Percentiles rank a stretch among this genome's conserved stretches.
phyloP scores from a whole-genome alignment of 2,113 vertebrate species.

The Gyps fulvus region DNA sequence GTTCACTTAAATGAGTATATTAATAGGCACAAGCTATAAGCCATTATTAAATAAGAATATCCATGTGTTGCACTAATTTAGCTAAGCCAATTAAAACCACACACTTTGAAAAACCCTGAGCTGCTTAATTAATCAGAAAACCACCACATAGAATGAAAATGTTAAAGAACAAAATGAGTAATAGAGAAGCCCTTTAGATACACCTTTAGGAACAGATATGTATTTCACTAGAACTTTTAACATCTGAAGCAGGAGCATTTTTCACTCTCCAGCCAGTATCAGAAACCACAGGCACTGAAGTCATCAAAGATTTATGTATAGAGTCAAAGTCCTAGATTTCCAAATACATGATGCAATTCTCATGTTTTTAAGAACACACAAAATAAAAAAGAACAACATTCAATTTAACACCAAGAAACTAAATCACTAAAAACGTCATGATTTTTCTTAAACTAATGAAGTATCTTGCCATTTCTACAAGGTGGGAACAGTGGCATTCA shows the following conservation, averaged over 20 bases:
- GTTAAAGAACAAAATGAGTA: not conserved
- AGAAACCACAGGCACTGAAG: not conserved
- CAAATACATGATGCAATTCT: not conserved
- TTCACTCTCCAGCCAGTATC: not conserved
- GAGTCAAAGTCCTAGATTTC: not conserved
- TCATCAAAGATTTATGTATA: not conserved
- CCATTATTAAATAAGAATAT: conserved; percentile 2
- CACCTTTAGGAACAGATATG: too few species aligned
- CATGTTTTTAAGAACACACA: not conserved
- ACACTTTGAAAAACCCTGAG: not conserved
- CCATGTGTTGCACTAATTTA: not conserved
- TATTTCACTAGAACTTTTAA: not conserved
- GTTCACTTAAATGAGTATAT: not conserved
- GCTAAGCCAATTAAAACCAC: not conserved
- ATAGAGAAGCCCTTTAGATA: not conserved
- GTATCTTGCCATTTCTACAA: not conserved
- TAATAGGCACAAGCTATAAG: not conserved
- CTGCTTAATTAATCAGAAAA: not conserved
- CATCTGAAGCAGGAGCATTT: not conserved
- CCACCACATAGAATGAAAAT: not conserved
- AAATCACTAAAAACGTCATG: not conserved
- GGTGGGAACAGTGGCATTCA: not conserved
- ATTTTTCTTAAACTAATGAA: not conserved
- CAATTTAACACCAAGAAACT: not conserved
- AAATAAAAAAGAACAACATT: not conserved